phyloP scores from a whole-genome alignment of 2,888 invertebrate species.

The Caenorhabditis sp. region DNA sequence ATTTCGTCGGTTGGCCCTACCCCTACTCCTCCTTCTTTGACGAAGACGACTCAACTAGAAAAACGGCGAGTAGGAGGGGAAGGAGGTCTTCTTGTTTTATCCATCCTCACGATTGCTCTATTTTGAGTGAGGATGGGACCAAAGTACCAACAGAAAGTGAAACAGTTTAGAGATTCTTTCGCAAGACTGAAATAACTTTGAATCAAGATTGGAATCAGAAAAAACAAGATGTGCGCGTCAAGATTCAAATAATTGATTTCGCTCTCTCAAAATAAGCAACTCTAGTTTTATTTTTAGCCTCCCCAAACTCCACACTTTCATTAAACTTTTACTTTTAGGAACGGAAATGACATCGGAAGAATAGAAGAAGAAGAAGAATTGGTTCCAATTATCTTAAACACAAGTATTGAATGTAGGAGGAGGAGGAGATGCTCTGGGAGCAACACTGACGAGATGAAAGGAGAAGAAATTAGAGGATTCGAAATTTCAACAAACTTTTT shows the following conservation, averaged over 20 bases:
- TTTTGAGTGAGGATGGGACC: conserved; percentile 6
- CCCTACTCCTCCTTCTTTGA: no score
- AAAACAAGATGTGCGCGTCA: no score
- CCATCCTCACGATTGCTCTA: background rate
- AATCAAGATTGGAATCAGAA: no score
- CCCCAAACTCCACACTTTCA: conserved; percentile 9
- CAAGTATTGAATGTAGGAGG: background rate
- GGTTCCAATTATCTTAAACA: conserved; percentile 24
- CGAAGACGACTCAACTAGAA: conserved; percentile 26
- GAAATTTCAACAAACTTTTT: conserved; percentile 12
- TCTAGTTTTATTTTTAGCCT: background rate
- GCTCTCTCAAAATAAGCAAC: no score
- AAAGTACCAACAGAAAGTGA: background rate
- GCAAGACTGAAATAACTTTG: no score
- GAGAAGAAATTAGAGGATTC: background rate
- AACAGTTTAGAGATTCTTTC: no score
- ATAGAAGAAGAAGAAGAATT: conserved; percentile 17
- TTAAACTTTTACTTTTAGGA: conserved; percentile 17
- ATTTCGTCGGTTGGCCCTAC: conserved; percentile 9
- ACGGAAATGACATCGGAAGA: conserved; percentile 27
- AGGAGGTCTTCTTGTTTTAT: conserved; percentile 3
- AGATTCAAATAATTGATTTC: background rate
- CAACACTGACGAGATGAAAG: no score
- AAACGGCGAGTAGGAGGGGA: background rate
- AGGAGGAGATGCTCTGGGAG: background rate